These are phyloP conservation scores for Papio anubis DNA, from an alignment of 2,113 vertebrate species.

Conservation along the genomic window DNA sequence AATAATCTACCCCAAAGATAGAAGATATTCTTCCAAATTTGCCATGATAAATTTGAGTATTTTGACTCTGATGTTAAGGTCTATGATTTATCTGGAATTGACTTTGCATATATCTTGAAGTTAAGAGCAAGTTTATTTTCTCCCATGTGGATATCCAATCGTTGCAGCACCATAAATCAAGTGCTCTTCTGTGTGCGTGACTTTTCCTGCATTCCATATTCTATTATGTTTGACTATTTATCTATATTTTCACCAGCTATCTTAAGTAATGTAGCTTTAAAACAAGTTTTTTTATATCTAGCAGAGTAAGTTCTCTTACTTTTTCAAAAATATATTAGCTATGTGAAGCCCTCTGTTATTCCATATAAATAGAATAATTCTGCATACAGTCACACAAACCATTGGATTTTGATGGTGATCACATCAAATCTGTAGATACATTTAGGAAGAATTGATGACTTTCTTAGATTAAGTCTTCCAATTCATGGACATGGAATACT, in stretches of 20 bases:
- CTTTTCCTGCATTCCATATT: neutral
- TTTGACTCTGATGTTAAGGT: neutral
- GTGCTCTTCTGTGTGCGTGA: accelerated
- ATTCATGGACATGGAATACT: neutral
- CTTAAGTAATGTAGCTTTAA: neutral
- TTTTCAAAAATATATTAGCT: neutral
- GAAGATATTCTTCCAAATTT: neutral
- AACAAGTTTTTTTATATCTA: neutral
- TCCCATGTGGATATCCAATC: neutral
- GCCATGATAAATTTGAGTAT: neutral
- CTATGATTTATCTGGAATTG: neutral
- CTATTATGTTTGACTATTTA: neutral
- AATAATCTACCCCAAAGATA: neutral
- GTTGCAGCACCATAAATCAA: neutral
- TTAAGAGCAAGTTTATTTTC: neutral
- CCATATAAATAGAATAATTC: neutral
- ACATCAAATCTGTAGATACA: neutral
- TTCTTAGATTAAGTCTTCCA: neutral
- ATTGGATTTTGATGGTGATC: neutral
- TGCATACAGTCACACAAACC: neutral
- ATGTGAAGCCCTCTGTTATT: neutral
- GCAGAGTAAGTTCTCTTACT: neutral
- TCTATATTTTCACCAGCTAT: neutral
- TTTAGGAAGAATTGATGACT: neutral
- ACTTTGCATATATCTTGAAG: neutral